A percentile compares a stretch with the other conserved stretches of the same genome.
Evolutionary conservation across 1,140 invertebrate species (phyloP).

Genomic region (Rhyzopertha dominica): DNA sequence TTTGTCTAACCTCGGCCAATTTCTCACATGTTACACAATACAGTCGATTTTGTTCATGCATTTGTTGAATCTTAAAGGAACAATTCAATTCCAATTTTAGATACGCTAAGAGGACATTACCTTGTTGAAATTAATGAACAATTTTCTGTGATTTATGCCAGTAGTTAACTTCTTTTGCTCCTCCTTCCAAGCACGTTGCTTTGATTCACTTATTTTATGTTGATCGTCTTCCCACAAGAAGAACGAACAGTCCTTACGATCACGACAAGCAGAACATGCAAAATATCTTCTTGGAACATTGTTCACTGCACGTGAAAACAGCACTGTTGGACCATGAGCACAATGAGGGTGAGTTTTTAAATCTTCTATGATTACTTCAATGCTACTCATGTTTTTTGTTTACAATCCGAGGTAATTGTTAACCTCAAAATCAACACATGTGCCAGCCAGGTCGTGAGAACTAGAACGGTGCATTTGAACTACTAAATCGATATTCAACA

Average conservation of each 20-base stretch:
- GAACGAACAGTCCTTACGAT: constrained; percentile 68
- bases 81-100: constrained; percentile 7
- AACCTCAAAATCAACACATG: no score
- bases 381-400: no score
- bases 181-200: constrained; percentile 48
- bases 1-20: constrained; percentile 49
- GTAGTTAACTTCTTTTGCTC: constrained; percentile 49
- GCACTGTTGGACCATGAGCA: constrained; percentile 62
- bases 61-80: constrained; percentile 42
- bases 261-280: constrained; percentile 74
- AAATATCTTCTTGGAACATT: constrained; percentile 52
- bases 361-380: constrained; percentile 29
- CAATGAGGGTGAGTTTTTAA: constrained; percentile 51
- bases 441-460: no score
- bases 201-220: constrained; percentile 43
- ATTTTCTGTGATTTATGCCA: constrained; percentile 49
- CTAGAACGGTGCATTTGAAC: no score
- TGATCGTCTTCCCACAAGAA: constrained; percentile 55
- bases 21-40: constrained; percentile 63
- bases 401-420: no score
- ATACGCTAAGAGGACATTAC: constrained; percentile 29
- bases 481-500: no score
- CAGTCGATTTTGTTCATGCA: constrained; percentile 44
- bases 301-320: constrained; percentile 54
- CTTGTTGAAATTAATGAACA: constrained; percentile 49